Conservation (phyloP, 2,888 invertebrate species). For the Chirona hameri region DNA sequence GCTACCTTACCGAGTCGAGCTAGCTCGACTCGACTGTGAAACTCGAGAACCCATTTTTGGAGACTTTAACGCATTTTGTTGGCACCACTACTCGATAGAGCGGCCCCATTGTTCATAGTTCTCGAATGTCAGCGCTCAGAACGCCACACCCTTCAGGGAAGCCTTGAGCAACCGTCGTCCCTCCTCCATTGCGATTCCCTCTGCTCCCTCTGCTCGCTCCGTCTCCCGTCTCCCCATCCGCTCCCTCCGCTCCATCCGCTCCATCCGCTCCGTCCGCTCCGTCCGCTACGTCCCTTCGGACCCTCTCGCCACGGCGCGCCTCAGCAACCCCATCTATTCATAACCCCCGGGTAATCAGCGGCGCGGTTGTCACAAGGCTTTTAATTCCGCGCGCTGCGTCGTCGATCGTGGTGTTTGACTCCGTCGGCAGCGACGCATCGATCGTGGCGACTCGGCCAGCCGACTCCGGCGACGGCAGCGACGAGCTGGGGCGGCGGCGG, state of each 20-base stretch:
- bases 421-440: neutral
- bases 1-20: too few species aligned
- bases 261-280: neutral
- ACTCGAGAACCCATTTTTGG: too few species aligned
- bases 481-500: neutral
- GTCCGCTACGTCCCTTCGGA: neutral
- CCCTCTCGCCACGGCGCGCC: neutral
- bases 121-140: too few species aligned
- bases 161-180: too few species aligned
- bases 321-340: constrained; percentile 26
- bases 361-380: constrained; percentile 26
- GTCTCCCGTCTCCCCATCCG: neutral
- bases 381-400: constrained; percentile 12
- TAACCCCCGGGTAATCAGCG: constrained; percentile 24
- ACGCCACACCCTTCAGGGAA: too few species aligned
- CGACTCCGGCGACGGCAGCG: neutral
- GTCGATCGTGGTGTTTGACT: constrained; percentile 27
- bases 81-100: too few species aligned
- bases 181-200: too few species aligned
- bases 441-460: neutral
- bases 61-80: too few species aligned
- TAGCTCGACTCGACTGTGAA: too few species aligned
- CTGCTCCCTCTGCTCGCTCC: neutral
- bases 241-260: neutral
- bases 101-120: too few species aligned